phyloP scores from a whole-genome alignment of 2,113 vertebrate genomes.

The Lucifuga dentata region DNA sequence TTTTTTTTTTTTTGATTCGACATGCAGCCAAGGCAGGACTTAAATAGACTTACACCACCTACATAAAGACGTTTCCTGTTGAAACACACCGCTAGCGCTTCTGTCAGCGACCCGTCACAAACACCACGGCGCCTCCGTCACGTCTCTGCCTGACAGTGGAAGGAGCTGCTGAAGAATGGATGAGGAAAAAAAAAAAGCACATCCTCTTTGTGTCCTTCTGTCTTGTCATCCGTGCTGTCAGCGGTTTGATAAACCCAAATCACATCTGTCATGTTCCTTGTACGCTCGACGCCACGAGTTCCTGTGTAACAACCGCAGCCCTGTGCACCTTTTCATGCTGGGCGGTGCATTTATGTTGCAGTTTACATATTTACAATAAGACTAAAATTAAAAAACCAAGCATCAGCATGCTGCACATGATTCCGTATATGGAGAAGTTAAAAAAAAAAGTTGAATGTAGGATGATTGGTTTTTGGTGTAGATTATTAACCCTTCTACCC shows the following conservation, averaged over 20 bases:
- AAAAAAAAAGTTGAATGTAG: no score
- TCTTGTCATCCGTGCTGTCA: conserved; percentile 56
- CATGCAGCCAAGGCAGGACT: conserved; percentile 31
- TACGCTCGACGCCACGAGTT: conserved; percentile 19
- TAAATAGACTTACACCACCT: conserved; percentile 33
- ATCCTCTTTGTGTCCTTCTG: conserved; percentile 47
- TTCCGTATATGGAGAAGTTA: no score
- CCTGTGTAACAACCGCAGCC: neutral
- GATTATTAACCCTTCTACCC: no score
- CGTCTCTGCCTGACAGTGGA: conserved; percentile 53
- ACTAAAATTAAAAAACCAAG: no score
- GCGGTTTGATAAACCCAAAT: conserved; percentile 46
- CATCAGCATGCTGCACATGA: conserved; percentile 24
- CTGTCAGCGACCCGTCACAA: conserved; percentile 53
- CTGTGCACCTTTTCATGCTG: neutral
- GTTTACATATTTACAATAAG: no score
- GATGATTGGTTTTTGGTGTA: no score
- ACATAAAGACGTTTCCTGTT: conserved; percentile 42
- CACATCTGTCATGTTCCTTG: conserved; percentile 51
- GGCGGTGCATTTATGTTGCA: no score
- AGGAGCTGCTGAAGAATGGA: conserved; percentile 34
- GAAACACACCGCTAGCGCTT: conserved; percentile 17
- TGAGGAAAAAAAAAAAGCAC: conserved; percentile 26
- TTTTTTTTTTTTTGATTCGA: conserved; percentile 1
- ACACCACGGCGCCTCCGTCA: conserved; percentile 47